Evolutionary conservation across 1,140 invertebrate genomes (phyloP).

Genomic region (Pachypsylla venusta): DNA sequence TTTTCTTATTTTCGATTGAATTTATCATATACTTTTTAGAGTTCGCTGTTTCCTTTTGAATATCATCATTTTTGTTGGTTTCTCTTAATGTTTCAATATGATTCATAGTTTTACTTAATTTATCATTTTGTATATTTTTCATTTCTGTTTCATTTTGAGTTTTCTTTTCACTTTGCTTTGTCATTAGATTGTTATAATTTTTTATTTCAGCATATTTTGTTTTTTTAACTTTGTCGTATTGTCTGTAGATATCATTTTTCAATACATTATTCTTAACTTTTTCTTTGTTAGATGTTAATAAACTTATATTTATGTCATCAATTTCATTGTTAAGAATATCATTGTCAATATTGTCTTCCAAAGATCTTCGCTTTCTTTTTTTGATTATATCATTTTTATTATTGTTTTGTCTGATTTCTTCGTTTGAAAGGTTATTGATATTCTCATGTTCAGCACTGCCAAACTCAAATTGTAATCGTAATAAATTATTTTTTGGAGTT

Average conservation of each 20-base stretch:
- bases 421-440: not conserved
- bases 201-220: not conserved
- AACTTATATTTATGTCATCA: not conserved
- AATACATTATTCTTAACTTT: not conserved
- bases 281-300: not conserved
- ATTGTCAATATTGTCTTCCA: not conserved
- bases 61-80: no score
- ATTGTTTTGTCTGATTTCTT: not conserved
- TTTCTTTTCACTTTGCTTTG: not conserved
- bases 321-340: not conserved
- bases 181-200: not conserved
- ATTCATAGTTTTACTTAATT: not conserved
- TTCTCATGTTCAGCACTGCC: not conserved
- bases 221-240: not conserved
- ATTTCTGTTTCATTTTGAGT: not conserved
- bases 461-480: not conserved
- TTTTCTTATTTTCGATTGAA: no score
- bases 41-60: no score
- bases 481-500: not conserved
- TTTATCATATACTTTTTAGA: no score
- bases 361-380: not conserved
- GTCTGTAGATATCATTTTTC: not conserved
- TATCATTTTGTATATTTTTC: not conserved
- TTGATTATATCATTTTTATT: not conserved
- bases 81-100: no score